These are phyloP conservation scores for Catharus minimus DNA, from an alignment of 2,113 vertebrate species.

Conservation along the genomic window DNA sequence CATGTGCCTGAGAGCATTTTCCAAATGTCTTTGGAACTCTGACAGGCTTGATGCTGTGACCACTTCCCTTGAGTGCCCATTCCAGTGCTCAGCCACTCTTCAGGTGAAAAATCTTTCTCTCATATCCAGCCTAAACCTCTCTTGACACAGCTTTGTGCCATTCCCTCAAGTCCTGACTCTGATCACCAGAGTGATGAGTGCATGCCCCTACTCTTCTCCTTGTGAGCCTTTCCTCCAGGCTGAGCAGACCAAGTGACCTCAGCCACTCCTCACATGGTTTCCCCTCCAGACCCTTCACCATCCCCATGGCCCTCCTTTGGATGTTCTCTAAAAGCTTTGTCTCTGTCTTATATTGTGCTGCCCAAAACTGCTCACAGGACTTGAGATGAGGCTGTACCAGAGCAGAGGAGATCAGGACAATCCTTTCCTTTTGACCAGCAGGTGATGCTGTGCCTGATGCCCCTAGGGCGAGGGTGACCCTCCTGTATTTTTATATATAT, in stretches of 20 bases:
- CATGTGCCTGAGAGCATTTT: background rate
- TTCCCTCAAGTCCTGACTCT: background rate
- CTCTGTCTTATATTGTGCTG: background rate
- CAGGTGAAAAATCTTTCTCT: background rate
- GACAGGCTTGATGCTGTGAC: background rate
- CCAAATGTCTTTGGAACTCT: background rate
- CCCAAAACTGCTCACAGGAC: background rate
- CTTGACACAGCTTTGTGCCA: background rate
- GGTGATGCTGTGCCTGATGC: background rate
- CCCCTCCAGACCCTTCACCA: background rate
- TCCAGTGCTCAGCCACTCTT: background rate
- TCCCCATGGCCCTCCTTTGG: background rate
- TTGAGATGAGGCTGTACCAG: background rate
- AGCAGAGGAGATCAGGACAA: background rate
- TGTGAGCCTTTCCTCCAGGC: background rate
- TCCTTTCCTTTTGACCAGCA: background rate
- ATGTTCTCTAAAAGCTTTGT: no score
- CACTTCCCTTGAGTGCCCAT: background rate
- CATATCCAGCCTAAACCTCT: background rate
- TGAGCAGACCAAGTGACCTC: background rate
- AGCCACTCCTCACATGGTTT: no score
- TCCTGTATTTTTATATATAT: background rate
- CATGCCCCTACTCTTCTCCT: background rate
- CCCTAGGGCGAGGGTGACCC: background rate
- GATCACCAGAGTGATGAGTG: background rate